Percentiles rank a stretch among this genome's conserved stretches.
Evolutionary conservation across 2,888 invertebrate species (phyloP).

Genomic region (Craniophora ligustri): DNA sequence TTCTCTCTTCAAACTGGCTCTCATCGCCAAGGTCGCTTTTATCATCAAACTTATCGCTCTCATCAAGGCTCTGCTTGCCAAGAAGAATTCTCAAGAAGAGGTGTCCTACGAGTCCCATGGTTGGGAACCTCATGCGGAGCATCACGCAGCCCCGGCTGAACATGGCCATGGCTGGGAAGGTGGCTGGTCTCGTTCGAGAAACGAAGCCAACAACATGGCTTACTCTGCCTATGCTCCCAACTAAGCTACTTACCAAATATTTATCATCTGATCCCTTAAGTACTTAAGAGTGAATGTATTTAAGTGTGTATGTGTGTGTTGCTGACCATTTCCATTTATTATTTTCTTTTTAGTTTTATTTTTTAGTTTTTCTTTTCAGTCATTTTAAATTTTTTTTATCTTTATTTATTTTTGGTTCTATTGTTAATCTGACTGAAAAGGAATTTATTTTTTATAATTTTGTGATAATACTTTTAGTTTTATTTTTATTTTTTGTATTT

Average conservation of each 20-base stretch:
- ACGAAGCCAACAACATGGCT: conserved; percentile 77
- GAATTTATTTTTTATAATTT: conserved; percentile 58
- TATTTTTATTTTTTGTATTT: no score
- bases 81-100: conserved; percentile 75
- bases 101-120: conserved; percentile 65
- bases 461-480: conserved; percentile 55
- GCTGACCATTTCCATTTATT: conserved; percentile 1
- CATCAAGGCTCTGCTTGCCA: conserved; percentile 79
- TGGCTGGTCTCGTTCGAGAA: conserved; percentile 81
- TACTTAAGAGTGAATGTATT: conserved; percentile 65
- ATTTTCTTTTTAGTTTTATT: conserved; percentile 34
- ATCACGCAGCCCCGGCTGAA: conserved; percentile 67
- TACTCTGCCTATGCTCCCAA: conserved; percentile 79
- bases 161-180: conserved; percentile 76
- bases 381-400: conserved; percentile 64
- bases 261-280: conserved; percentile 29
- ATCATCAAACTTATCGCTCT: conserved; percentile 77
- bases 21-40: conserved; percentile 93
- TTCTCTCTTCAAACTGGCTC: conserved; percentile 91
- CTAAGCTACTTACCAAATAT: conserved; percentile 66
- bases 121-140: conserved; percentile 67
- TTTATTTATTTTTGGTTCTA: conserved; percentile 37
- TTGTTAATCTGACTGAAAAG: conserved; percentile 78
- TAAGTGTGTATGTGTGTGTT: conserved; percentile 59
- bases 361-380: conserved; percentile 72